Evolutionary conservation across 2,113 vertebrate species (phyloP).

Genomic region (Oncorhynchus nerka): DNA sequence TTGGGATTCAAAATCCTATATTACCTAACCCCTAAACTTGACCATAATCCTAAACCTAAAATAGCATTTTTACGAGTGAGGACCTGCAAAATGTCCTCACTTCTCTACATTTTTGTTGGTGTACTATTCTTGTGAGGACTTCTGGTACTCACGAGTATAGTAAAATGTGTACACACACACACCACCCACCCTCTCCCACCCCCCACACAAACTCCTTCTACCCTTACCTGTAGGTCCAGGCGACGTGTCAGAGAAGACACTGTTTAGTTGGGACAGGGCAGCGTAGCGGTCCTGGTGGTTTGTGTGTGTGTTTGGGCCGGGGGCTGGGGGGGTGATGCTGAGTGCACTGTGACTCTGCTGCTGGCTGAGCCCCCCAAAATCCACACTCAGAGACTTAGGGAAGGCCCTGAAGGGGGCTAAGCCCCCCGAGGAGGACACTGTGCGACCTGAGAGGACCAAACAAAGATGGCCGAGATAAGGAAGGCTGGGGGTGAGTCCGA

Average conservation of each 20-base stretch:
- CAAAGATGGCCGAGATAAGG: not conserved
- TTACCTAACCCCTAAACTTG: no score
- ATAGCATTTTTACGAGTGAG: no score
- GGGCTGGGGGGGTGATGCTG: conserved; percentile 35
- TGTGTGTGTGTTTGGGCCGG: conserved; percentile 30
- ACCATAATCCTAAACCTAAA: no score
- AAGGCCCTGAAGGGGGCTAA: conserved; percentile 76
- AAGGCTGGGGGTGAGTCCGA: no score
- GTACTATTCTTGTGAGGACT: no score
- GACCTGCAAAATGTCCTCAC: no score
- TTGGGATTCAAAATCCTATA: no score
- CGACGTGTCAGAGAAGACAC: conserved; percentile 64
- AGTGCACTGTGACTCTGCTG: conserved; percentile 39
- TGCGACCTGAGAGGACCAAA: conserved; percentile 65
- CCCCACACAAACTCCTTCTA: no score
- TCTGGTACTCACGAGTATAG: no score
- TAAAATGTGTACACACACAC: not conserved
- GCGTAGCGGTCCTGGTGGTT: conserved; percentile 70
- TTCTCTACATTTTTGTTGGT: no score
- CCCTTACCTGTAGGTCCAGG: conserved; percentile 9
- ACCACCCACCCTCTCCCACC: not conserved
- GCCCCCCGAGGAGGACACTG: conserved; percentile 64
- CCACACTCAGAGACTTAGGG: conserved; percentile 78
- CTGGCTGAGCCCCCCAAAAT: conserved; percentile 74
- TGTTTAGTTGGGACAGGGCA: conserved; percentile 76